A percentile compares a stretch with the other conserved stretches of the same genome.
Evolutionary conservation across 2,797 vertebrate genomes (phyloP).

Genomic region (Forpus xanthops): DNA sequence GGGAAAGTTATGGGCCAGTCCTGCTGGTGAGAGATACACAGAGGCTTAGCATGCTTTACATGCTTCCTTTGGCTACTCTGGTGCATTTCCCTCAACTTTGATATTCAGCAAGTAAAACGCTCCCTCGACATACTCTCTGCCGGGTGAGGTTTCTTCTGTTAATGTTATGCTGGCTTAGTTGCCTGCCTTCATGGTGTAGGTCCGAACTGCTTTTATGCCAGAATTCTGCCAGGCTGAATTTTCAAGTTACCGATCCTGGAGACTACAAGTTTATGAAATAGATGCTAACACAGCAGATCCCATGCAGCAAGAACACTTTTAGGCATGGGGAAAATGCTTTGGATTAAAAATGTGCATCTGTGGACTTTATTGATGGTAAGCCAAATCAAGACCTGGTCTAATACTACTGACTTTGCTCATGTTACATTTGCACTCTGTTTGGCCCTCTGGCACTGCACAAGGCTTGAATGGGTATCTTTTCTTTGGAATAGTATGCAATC

Average conservation of each 20-base stretch:
- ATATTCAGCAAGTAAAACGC: not conserved
- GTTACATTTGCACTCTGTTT: not conserved
- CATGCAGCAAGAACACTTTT: not conserved
- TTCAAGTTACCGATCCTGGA: not conserved
- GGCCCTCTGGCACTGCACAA: not conserved
- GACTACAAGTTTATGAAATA: not conserved
- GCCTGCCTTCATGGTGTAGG: not conserved
- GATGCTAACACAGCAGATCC: not conserved
- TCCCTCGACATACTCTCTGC: not conserved
- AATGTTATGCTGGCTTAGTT: not conserved
- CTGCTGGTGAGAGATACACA: not conserved
- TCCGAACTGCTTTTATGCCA: not conserved
- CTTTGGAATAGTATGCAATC: not conserved
- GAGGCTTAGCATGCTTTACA: not conserved
- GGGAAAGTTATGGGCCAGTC: not conserved
- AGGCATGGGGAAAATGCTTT: not conserved
- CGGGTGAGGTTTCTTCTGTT: not conserved
- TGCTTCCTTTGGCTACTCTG: not conserved
- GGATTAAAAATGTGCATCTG: not conserved
- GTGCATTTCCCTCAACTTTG: not conserved
- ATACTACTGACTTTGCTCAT: not conserved
- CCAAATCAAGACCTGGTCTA: not conserved
- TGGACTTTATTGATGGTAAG: not conserved
- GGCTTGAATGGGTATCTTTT: not conserved
- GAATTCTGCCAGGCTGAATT: not conserved